A percentile compares a stretch with the other conserved stretches of the same genome.
Conservation (phyloP, 2,113 vertebrate genomes). For the Acanthisitta chloris region DNA sequence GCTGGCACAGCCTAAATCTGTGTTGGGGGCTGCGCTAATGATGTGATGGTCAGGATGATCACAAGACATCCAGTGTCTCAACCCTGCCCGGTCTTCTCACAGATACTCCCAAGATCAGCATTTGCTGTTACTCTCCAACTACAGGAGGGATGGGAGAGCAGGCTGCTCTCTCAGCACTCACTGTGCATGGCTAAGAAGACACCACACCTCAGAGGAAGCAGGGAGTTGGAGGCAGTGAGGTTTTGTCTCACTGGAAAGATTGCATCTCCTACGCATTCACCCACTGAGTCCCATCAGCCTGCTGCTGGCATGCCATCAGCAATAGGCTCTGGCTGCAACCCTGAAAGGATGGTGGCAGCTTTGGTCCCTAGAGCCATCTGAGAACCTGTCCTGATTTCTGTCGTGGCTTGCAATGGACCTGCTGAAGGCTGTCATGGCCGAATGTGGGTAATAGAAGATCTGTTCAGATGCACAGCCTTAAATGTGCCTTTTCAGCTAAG, state of each 20-base stretch:
- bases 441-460: background rate
- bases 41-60: background rate
- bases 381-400: background rate
- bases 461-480: background rate
- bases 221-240: background rate
- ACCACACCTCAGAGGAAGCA: background rate
- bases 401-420: background rate
- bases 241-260: background rate
- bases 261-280: background rate
- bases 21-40: background rate
- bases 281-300: accelerated
- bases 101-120: background rate
- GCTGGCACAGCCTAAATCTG: background rate
- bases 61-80: background rate
- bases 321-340: background rate
- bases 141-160: background rate
- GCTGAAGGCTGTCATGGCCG: background rate
- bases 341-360: background rate
- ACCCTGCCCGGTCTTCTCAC: background rate
- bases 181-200: background rate
- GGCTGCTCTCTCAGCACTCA: background rate
- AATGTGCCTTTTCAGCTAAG: background rate
- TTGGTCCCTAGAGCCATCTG: background rate
- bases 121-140: background rate
- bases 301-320: background rate